Evolutionary conservation across 2,113 vertebrate species (phyloP).

Genomic region (Clupea harengus): DNA sequence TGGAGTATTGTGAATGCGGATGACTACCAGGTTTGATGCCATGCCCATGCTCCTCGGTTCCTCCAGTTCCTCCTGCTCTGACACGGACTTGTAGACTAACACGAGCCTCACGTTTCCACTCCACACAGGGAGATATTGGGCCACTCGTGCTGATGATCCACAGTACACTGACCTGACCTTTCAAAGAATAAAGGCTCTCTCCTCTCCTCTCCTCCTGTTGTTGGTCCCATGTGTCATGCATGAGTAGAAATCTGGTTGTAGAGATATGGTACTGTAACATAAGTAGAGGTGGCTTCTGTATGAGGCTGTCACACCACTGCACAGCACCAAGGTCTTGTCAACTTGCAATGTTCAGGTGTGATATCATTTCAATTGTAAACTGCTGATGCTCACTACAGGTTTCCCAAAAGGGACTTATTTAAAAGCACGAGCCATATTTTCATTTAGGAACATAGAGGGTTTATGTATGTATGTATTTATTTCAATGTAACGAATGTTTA

Average conservation of each 20-base stretch:
- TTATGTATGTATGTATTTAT: background rate
- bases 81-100: background rate
- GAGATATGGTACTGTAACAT: background rate
- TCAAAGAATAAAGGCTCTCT: constrained; percentile 69
- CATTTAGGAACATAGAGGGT: background rate
- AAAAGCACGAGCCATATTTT: background rate
- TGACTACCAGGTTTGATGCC: constrained; percentile 68
- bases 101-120: background rate
- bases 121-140: background rate
- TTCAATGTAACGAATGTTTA: background rate
- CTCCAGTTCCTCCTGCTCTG: background rate
- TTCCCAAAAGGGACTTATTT: background rate
- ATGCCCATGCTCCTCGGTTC: constrained; percentile 56
- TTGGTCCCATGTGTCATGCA: background rate
- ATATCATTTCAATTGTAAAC: background rate
- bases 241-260: constrained; percentile 58
- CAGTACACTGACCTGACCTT: constrained; percentile 49
- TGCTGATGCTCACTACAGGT: background rate
- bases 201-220: constrained; percentile 61
- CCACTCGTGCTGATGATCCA: background rate
- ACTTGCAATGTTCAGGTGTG: constrained; percentile 68
- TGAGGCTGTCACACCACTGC: constrained; percentile 48
- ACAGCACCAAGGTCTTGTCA: constrained; percentile 72
- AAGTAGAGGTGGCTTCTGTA: constrained; percentile 34
- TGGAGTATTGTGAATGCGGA: constrained; percentile 75